Evolutionary conservation across 2,888 invertebrate genomes (phyloP).

Genomic region (Callyntrura guangdongensis): DNA sequence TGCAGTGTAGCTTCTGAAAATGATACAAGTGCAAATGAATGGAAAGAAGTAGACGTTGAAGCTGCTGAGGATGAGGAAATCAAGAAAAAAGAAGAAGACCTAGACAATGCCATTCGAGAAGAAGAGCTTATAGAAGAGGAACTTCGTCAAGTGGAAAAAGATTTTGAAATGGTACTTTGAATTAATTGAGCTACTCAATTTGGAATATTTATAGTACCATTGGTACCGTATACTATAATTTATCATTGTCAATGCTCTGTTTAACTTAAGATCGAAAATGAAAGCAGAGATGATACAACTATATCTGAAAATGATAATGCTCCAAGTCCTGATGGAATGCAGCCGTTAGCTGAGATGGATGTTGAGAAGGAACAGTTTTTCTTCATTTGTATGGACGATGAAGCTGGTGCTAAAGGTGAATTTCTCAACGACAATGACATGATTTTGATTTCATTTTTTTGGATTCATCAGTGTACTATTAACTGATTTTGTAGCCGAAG

Average conservation of each 20-base stretch:
- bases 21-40: constrained; percentile 5
- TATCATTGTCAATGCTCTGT: no score
- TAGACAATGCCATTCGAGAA: constrained; percentile 87
- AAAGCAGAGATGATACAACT: constrained; percentile 75
- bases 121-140: constrained; percentile 89
- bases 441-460: no score
- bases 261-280: constrained; percentile 81
- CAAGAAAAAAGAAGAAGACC: constrained; percentile 87
- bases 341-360: constrained; percentile 93
- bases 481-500: constrained; percentile 72
- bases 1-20: no score
- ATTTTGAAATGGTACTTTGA: constrained; percentile 85
- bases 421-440: no score
- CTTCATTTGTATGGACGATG: constrained; percentile 81
- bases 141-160: constrained; percentile 87
- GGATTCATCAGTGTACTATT: not conserved
- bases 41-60: constrained; percentile 72
- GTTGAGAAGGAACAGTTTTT: constrained; percentile 86
- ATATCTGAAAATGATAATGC: constrained; percentile 79
- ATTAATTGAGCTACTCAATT: no score
- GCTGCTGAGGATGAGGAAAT: constrained; percentile 87
- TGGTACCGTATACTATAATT: no score
- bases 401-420: constrained; percentile 71
- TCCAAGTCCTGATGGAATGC: constrained; percentile 89
- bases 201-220: no score